A percentile compares a stretch with the other conserved stretches of the same genome.
These are phyloP conservation scores for Globodera rostochiensis DNA, from an alignment of 1,140 invertebrate species.

Conservation along the genomic window DNA sequence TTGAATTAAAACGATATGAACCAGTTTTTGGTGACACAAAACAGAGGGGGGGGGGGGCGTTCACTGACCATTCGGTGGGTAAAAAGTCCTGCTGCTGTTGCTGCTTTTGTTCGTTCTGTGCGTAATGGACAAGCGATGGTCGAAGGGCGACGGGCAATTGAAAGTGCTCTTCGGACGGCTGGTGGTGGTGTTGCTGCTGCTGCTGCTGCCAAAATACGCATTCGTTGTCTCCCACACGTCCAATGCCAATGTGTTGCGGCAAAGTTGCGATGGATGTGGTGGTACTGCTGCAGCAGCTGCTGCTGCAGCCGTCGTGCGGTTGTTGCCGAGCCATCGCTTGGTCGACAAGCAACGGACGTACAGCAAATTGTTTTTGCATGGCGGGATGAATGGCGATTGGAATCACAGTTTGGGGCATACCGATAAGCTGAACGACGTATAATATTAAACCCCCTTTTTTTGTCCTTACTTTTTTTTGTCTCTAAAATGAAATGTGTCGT, in stretches of 20 bases:
- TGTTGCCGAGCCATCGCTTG: neutral
- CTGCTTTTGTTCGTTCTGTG: neutral
- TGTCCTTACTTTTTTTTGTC: too few relatives aligned
- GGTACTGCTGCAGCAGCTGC: neutral
- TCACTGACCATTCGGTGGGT: neutral
- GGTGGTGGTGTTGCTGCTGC: neutral
- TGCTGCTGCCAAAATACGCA: neutral
- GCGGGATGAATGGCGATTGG: constrained; percentile 26
- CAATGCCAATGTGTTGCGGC: neutral
- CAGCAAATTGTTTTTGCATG: constrained; percentile 3
- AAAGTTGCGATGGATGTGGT: neutral
- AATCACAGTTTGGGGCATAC: constrained; percentile 30
- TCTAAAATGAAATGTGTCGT: too few relatives aligned
- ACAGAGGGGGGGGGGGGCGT: too few relatives aligned
- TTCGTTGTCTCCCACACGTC: neutral
- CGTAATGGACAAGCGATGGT: neutral
- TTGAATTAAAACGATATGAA: too few relatives aligned
- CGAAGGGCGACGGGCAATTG: constrained; percentile 5
- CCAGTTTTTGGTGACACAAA: too few relatives aligned
- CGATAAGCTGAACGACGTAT: constrained; percentile 8
- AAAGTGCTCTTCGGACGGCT: neutral
- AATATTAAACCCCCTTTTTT: too few relatives aligned
- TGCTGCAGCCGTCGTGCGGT: neutral
- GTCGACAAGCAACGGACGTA: constrained; percentile 19
- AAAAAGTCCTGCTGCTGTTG: neutral